A percentile compares a stretch with the other conserved stretches of the same genome.
phyloP scores from a whole-genome alignment of 2,113 vertebrate genomes.

The Hyaena hyaena region DNA sequence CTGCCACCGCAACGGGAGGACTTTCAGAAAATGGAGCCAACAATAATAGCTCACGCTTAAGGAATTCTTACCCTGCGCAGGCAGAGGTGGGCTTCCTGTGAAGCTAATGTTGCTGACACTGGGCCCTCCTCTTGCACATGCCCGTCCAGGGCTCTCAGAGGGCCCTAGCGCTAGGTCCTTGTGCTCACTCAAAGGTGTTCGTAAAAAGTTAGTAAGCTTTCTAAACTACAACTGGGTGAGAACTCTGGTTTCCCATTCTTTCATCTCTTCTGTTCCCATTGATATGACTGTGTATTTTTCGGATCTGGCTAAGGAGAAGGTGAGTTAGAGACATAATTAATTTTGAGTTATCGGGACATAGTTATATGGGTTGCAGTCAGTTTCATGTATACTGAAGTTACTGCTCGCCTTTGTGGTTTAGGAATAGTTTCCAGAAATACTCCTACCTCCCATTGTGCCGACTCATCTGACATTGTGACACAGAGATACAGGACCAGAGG shows the following conservation, averaged over 20 bases:
- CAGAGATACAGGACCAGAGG: background rate
- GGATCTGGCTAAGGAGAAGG: background rate
- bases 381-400: background rate
- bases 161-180: background rate
- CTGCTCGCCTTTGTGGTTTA: background rate
- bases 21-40: background rate
- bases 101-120: background rate
- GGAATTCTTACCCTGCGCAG: background rate
- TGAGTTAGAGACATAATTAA: background rate
- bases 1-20: background rate
- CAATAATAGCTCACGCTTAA: background rate
- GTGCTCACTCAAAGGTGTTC: background rate
- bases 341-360: background rate
- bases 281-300: background rate
- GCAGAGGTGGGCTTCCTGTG: background rate
- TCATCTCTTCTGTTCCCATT: background rate
- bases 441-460: background rate
- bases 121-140: background rate
- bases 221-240: background rate
- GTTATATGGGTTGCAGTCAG: background rate
- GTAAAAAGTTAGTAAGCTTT: background rate
- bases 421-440: background rate
- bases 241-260: background rate
- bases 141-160: background rate
- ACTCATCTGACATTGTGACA: background rate